These are phyloP conservation scores for Grus americana DNA, from an alignment of 2,113 vertebrate species.

Conservation along the genomic window DNA sequence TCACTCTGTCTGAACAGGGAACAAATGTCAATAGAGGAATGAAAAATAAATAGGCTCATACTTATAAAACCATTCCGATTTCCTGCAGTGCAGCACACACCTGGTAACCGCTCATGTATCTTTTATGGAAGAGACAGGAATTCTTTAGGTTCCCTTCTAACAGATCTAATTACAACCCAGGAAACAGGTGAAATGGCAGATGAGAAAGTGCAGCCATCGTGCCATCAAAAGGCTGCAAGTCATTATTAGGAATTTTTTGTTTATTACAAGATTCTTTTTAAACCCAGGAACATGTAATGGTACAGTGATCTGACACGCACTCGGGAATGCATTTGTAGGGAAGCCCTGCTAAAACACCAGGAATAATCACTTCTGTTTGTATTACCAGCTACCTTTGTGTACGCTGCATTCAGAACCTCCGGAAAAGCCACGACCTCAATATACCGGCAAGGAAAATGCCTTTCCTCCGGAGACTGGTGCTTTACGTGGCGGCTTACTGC, in stretches of 20 bases:
- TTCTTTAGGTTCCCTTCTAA: not conserved
- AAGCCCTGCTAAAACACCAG: not conserved
- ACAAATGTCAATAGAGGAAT: not conserved
- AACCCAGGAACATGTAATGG: not conserved
- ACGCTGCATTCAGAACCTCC: not conserved
- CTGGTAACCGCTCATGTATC: rapidly evolving
- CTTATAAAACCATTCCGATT: not conserved
- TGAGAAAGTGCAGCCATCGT: not conserved
- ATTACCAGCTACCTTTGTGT: not conserved
- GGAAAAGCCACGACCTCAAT: rapidly evolving
- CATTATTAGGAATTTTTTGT: not conserved
- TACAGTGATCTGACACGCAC: not conserved
- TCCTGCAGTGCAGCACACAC: not conserved
- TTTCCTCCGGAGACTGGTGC: not conserved
- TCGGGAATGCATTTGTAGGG: rapidly evolving
- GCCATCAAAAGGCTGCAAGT: not conserved
- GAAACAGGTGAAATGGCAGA: not conserved
- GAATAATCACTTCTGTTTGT: not conserved
- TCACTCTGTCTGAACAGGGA: not conserved
- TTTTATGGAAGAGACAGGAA: not conserved
- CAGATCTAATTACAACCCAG: not conserved
- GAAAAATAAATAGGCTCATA: not conserved
- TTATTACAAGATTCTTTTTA: not conserved
- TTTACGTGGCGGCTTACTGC: no score
- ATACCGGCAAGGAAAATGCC: rapidly evolving